Evolutionary conservation across 2,797 vertebrate genomes (phyloP), one percentile per base, ranked within the genome.

Genomic region (Poeciliopsis gracilis): DNA sequence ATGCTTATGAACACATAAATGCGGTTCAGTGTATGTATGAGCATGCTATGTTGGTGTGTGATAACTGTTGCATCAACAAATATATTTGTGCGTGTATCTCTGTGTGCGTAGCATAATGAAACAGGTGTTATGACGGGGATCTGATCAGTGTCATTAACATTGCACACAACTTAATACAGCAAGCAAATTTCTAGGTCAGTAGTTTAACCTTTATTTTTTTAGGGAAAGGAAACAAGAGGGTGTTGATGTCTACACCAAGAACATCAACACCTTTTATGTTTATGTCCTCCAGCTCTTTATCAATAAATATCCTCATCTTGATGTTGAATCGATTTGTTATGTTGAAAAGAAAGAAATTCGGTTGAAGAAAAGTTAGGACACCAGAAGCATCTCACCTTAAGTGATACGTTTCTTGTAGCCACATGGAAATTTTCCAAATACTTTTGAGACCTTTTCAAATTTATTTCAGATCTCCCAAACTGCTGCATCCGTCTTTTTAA

Each of bases 51-150:
- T 2, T 59, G 9, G 74, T 51, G 18, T 78, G 51, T 43, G 59
- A 77, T 73, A 87, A 43, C 79, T 76, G 66, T 77, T 77, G 69
- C 28, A 73, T 82, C 59, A 81, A 33, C 74, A 38, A 77, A 41
- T n/a, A 55, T 28, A 72, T 20, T 53, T 28, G 25, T 70, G 67
- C 16, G 23, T 6, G 38, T 45, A 25, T 77, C 41, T 30, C 8
- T 28, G 20, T 73, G 72, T 75, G 70, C 75, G 76, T 78, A 49
- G 69, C 46, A 20, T 76, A 41, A 80, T 86, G 69, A 85, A 82
- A 83, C 78, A 88, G 86, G 84, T 90, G 85, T 77, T 83, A 72
- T 49, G 79, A 75, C 76, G 28, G 76, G 87, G 86, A 90, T 86
- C 86, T 87, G 75, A 79, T 82, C 61, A 18, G 33, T 73, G 46